Conservation (phyloP, 2,888 invertebrate species). For the Branchipolynoe longqiensis region DNA sequence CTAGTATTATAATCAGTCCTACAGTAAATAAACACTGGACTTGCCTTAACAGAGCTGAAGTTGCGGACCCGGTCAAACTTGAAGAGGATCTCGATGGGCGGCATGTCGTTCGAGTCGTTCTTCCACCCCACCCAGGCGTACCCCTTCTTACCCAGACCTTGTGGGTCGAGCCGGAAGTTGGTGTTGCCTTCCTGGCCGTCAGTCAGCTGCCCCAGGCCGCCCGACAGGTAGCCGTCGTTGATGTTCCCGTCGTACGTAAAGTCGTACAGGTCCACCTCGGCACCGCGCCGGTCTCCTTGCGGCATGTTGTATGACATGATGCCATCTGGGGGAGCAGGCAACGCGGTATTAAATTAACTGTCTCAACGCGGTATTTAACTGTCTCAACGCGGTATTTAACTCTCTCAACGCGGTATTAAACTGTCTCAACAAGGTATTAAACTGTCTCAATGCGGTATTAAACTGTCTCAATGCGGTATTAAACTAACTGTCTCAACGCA, state of each 20-base stretch:
- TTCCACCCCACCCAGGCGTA: slow-evolving; percentile 96
- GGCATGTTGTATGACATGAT: slow-evolving; percentile 93
- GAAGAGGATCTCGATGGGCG: slow-evolving; percentile 89
- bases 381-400: no score
- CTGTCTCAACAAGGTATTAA: no score
- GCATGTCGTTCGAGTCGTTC: slow-evolving; percentile 84
- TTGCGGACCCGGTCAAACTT: slow-evolving; percentile 87
- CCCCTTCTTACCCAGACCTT: slow-evolving; percentile 71
- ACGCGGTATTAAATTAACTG: no score
- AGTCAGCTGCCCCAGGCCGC: slow-evolving; percentile 91
- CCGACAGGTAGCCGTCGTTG: slow-evolving; percentile 84
- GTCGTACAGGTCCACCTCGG: slow-evolving; percentile 91
- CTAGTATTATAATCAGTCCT: no score
- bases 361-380: no score
- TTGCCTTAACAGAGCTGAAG: slow-evolving; percentile 21
- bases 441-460: no score
- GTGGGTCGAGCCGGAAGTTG: slow-evolving; percentile 84
- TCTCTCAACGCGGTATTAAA: no score
- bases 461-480: no score
- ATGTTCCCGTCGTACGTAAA: slow-evolving; percentile 90
- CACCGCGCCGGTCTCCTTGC: slow-evolving; percentile 91
- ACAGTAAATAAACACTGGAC: no score
- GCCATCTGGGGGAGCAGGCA: slow-evolving; percentile 89
- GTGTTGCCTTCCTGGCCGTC: slow-evolving; percentile 91
- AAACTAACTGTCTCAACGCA: no score